These are phyloP conservation scores for Montipora capricornis DNA, from an alignment of 64 coral and sea anemone species.

Conservation along the genomic window DNA sequence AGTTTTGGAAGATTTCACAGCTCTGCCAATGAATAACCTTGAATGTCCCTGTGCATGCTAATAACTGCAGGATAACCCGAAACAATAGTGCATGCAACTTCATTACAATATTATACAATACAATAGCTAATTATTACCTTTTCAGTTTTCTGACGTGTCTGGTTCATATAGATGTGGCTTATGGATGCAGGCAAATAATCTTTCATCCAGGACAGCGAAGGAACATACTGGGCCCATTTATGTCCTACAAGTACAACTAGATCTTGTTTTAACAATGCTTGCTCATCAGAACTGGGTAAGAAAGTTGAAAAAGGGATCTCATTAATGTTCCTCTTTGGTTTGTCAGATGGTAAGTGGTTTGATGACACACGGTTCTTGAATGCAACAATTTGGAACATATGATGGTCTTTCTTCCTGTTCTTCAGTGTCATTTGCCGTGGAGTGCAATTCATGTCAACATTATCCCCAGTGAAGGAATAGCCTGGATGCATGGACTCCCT, in stretches of 20 bases:
- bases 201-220: constrained; percentile 49
- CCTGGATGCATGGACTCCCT: constrained; percentile 22
- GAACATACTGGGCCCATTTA: constrained; percentile 62
- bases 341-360: constrained; percentile 25
- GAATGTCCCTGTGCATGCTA: too few species aligned
- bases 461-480: constrained; percentile 41
- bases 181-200: constrained; percentile 47
- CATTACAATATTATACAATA: background rate
- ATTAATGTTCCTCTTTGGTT: background rate
- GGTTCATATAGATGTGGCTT: constrained; percentile 46
- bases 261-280: background rate
- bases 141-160: constrained; percentile 61
- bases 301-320: constrained; percentile 44
- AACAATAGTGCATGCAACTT: too few species aligned
- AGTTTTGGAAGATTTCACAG: too few species aligned
- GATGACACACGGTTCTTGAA: constrained; percentile 18
- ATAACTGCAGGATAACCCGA: too few species aligned
- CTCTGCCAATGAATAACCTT: too few species aligned
- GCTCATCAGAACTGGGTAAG: constrained; percentile 54
- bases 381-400: constrained; percentile 25
- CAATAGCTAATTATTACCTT: constrained; percentile 32
- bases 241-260: constrained; percentile 42
- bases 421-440: constrained; percentile 2
- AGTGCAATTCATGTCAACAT: background rate
- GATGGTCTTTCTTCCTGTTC: background rate